phyloP scores from a whole-genome alignment of 2,888 invertebrate species.

The Yponomeuta plumbellus region DNA sequence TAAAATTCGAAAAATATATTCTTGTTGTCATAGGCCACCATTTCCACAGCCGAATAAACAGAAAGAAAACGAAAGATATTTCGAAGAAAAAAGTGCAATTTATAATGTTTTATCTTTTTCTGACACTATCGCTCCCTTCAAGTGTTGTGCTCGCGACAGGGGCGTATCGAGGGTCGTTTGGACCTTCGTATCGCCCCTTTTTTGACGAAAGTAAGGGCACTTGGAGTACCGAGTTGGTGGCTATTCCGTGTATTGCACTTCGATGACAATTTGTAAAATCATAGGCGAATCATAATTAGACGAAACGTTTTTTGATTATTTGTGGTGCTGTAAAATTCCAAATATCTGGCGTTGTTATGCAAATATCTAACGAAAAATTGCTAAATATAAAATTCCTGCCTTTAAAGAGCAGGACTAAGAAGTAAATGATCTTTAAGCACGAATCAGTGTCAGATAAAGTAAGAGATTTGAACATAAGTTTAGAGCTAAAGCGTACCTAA shows the following conservation, averaged over 20 bases:
- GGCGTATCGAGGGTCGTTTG: conserved; percentile 60
- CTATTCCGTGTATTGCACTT: neutral
- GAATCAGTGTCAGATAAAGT: too few species aligned
- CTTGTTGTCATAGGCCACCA: neutral
- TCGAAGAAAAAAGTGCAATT: conserved; percentile 52
- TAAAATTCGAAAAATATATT: neutral
- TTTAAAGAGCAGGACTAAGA: too few species aligned
- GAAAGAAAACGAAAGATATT: conserved; percentile 27
- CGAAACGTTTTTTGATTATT: too few species aligned
- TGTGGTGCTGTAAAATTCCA: too few species aligned
- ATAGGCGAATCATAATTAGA: too few species aligned
- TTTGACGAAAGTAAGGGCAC: conserved; percentile 54
- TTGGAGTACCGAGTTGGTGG: neutral
- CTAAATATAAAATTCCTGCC: too few species aligned
- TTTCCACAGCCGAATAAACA: conserved; percentile 9
- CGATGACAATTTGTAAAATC: neutral
- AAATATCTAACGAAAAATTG: too few species aligned
- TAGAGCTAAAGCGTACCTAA: too few species aligned
- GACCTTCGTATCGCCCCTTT: conserved; percentile 34
- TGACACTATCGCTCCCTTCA: conserved; percentile 72
- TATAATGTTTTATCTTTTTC: conserved; percentile 75
- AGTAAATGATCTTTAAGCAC: too few species aligned
- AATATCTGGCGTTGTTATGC: too few species aligned
- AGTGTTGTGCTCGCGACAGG: conserved; percentile 60
- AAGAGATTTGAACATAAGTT: too few species aligned